Evolutionary conservation across 2,888 invertebrate genomes (phyloP), one percentile per base, ranked within the genome.

Genomic region (Drosophila pegasa): DNA sequence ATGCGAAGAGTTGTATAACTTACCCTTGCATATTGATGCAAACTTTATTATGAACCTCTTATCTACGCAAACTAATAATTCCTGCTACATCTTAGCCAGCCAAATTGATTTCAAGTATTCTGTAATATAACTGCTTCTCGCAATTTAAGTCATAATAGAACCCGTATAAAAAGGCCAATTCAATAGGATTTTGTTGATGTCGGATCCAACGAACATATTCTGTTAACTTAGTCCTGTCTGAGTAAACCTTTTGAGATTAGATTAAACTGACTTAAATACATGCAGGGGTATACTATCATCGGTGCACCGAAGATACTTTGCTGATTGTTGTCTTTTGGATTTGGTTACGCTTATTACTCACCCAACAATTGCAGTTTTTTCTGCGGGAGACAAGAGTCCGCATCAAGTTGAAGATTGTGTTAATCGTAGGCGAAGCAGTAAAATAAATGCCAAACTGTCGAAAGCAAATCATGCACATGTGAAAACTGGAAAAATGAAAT

Each of bases 381-480:
- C 31, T 50, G 48, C n/a, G 57, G 57, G 66, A 63, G 56, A 43
- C 37, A 73, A 69, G 50, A 57, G 56, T 50, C 45, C 60, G 43
- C 78, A 87, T 60, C 56, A 59, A 55, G 25, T 76, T 43, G 68
- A 84, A 54, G 48, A 33, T 37, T 69, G 54, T 51, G 60, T 73
- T 48, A 52, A 68, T 27, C 62, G 41, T 38, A 51, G 18, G 22
- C 38, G 38, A 45, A 16, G 29, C 18, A 6, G 7, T 29, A 65
- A 40, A 47, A 22, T n/a, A 50, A 48, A 51, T 40, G 16, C 38
- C 25, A 16, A 3, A 12, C 1, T 43, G 37, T 35, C 35, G 10
- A 56, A 50, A 31, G 37, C n/a, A 33, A 40, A 47, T 40, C 51
- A 47, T 48, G 18, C 2, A 12, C 2, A 27, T 38, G 6, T 51